Evolutionary conservation across 2,797 vertebrate genomes (phyloP), one percentile per base, ranked within the genome.

Genomic region (Micropoecilia bifurca): DNA sequence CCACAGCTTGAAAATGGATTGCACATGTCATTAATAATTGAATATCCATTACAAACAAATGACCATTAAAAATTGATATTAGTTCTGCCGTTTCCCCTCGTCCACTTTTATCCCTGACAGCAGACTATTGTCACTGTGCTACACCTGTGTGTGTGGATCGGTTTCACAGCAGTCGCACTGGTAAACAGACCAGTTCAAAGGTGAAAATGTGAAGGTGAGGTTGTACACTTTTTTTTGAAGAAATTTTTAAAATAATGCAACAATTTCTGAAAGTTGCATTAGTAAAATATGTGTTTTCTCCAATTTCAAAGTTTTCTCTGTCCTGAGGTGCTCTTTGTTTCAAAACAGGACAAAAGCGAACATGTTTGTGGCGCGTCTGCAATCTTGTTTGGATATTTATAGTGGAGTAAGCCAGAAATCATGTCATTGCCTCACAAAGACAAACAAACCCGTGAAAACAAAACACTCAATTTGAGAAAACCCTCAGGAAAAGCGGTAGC

Each of bases 21-120:
- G 93, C 83, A 86, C 82, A 86, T 89, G 85, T 71, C 90, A 95
- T 96, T 90, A 96, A 96, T 96, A 90, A 96, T 96, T 96, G 80
- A 96, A 85, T 89, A 80, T 87, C 92, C 93, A 94, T 95, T 96
- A 94, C 94, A 95, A 95, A 95, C 95, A 93, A 94, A 94, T 89
- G 82, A 39, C 4, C 90, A 94, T 96, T 88, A 94, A 95, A 94
- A 92, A 95, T 95, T 93, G 18, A 95, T 91, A 79, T 90, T 57
- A 74, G 75, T 85, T 83, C 87, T 87, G 83, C 90, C 85, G 86
- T 77, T 83, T 84, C 85, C 87, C 20, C 20, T 25, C 8, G 57
- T 74, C 78, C 79, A 79, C 88, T 83, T 86, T 88, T 85, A 83
- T 85, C 83, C 72, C 71, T 80, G 78, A 78, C 46, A 61, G 39